A percentile compares a stretch with the other conserved stretches of the same genome.
Evolutionary conservation across 1,140 invertebrate genomes (phyloP).

Genomic region (Daktulosphaira vitifoliae): DNA sequence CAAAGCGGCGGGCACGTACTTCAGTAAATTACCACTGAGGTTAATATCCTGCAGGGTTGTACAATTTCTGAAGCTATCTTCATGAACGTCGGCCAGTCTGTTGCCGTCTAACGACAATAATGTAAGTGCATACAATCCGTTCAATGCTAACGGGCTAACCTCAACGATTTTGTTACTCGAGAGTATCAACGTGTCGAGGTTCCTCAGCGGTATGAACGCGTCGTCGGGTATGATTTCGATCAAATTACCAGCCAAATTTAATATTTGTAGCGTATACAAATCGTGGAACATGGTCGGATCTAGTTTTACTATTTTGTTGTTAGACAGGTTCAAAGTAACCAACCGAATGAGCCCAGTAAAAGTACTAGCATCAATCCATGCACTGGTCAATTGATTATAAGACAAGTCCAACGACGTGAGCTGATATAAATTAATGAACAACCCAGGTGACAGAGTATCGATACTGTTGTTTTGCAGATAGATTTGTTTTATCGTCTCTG

Average conservation of each 20-base stretch:
- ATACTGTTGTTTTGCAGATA: slow-evolving; percentile 83
- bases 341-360: slow-evolving; percentile 79
- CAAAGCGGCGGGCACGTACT: slow-evolving; percentile 61
- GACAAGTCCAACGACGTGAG: slow-evolving; percentile 78
- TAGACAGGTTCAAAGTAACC: slow-evolving; percentile 72
- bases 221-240: slow-evolving; percentile 68
- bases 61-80: slow-evolving; percentile 72
- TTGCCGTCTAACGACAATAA: slow-evolving; percentile 72
- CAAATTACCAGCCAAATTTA: slow-evolving; percentile 69
- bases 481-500: slow-evolving; percentile 70
- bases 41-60: slow-evolving; percentile 69
- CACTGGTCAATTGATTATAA: slow-evolving; percentile 72
- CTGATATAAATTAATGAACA: slow-evolving; percentile 75
- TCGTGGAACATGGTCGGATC: slow-evolving; percentile 71
- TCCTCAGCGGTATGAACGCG: slow-evolving; percentile 72
- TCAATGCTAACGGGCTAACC: slow-evolving; percentile 65
- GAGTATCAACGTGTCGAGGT: slow-evolving; percentile 69
- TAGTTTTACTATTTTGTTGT: slow-evolving; percentile 71
- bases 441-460: slow-evolving; percentile 63
- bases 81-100: slow-evolving; percentile 61
- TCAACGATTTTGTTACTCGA: slow-evolving; percentile 69
- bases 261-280: slow-evolving; percentile 69
- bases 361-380: slow-evolving; percentile 70
- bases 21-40: slow-evolving; percentile 69
- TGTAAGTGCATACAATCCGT: slow-evolving; percentile 68